Base-by-base conservation (phyloP, 2,113 vertebrate genomes). In the Pterocles gutturalis region DNA sequence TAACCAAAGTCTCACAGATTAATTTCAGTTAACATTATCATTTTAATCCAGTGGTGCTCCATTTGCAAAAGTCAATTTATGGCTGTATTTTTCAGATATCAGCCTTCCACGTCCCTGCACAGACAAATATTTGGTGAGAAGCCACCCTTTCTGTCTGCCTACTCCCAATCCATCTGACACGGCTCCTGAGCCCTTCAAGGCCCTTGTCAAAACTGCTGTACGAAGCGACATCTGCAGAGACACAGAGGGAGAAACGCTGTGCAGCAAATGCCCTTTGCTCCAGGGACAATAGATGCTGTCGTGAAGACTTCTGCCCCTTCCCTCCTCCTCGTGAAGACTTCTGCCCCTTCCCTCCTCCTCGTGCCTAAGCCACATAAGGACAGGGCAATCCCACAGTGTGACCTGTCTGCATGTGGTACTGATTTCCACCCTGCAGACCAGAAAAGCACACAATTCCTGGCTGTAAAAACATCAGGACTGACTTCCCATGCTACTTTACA, bases 201-300 rank as follows among this genome's bases (percentile, higher is more conserved):
- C n/a, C 26, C 26, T 26, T 25, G 20, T 26, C 69, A 88, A 43
- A 80, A 31, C 36, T 3, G 6, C 33, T 0, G 1, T 9, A 4
- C 1, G 26, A 34, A 57, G n/a, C 20, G 45, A 31, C 14, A 34
- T 21, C 61, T 43, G 34, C 25, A 55, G 46, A 20, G 28, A 29
- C 24, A 26, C 1, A 3, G 12, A 38, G 29, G 25, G 28, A 76
- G 71, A 62, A 53, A 49, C 1, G 1, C 43, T 1, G 1, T 1
- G 1, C 2, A 2, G 43, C 3, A 0, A 64, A 29, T 5, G 21
- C 25, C 46, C 22, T 48, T 69, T 0, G 0, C 31, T 38, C 22
- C 8, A 10, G 70, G 49, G 46, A 41, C 1, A 5, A n/a, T 0
- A 10, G 51, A 26, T 10, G 24, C 8, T 31, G 26, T 13, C 1